Conservation (phyloP, 2,113 vertebrate species). For the Scopus umbretta region DNA sequence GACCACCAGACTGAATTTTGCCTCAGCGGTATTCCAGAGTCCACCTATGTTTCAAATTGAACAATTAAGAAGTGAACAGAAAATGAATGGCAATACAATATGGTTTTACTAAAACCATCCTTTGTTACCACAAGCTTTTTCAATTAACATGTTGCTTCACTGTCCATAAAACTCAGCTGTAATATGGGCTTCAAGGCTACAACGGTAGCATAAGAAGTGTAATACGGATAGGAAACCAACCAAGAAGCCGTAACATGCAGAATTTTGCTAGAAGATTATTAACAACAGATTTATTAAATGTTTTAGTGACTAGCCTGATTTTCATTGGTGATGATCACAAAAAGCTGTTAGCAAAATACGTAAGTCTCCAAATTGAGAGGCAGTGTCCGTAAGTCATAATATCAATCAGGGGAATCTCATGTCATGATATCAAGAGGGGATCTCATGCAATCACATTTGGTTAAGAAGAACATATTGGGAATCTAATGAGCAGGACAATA, state of each 20-base stretch:
- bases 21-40: neutral
- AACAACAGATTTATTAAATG: neutral
- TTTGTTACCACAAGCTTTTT: neutral
- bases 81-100: neutral
- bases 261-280: neutral
- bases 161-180: neutral
- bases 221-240: neutral
- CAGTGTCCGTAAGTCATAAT: rapidly evolving
- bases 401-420: neutral
- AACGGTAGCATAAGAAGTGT: neutral
- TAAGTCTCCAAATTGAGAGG: neutral
- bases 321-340: neutral
- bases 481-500: too few species aligned
- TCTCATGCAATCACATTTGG: neutral
- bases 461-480: neutral
- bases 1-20: neutral
- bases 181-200: neutral
- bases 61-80: neutral
- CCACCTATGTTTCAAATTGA: neutral
- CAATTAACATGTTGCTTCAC: neutral
- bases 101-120: neutral
- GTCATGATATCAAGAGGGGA: neutral
- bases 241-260: neutral
- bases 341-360: neutral
- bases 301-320: neutral